phyloP scores from a whole-genome alignment of 2,797 vertebrate species.

The Melanotaenia maccullochi region DNA sequence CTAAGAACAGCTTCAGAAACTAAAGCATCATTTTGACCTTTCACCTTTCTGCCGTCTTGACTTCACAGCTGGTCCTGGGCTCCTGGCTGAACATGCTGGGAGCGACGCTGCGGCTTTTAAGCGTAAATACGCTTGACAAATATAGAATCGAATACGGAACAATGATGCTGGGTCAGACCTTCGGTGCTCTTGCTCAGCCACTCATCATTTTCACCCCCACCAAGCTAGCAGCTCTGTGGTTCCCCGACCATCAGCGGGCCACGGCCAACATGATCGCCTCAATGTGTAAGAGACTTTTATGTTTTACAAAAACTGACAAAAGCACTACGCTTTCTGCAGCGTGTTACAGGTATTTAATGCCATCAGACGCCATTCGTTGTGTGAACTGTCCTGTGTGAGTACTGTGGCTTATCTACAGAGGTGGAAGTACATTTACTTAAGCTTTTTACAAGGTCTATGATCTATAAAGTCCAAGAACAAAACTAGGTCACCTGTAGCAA shows the following conservation, averaged over 20 bases:
- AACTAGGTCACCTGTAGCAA: no score
- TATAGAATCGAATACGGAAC: conserved; percentile 54
- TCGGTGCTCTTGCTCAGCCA: conserved; percentile 91
- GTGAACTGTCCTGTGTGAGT: no score
- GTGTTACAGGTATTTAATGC: no score
- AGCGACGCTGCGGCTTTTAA: conserved; percentile 80
- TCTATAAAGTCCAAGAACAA: no score
- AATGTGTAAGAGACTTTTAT: conserved; percentile 87
- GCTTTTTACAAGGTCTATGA: no score
- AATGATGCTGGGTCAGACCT: conserved; percentile 88
- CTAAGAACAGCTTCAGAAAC: background rate
- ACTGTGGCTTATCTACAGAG: no score
- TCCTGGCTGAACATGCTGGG: conserved; percentile 92
- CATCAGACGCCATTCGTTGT: no score
- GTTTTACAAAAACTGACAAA: background rate
- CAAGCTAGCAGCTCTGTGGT: conserved; percentile 95
- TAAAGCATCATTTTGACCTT: background rate
- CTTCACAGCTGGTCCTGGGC: conserved; percentile 86
- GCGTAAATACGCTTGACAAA: conserved; percentile 14
- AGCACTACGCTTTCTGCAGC: no score
- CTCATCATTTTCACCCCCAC: conserved; percentile 93
- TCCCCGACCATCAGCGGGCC: conserved; percentile 92
- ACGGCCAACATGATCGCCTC: conserved; percentile 94
- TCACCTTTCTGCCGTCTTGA: background rate
- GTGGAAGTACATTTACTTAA: no score